A percentile compares a stretch with the other conserved stretches of the same genome.
Evolutionary conservation across 2,113 vertebrate genomes (phyloP).

Genomic region (Oxyura jamaicensis): DNA sequence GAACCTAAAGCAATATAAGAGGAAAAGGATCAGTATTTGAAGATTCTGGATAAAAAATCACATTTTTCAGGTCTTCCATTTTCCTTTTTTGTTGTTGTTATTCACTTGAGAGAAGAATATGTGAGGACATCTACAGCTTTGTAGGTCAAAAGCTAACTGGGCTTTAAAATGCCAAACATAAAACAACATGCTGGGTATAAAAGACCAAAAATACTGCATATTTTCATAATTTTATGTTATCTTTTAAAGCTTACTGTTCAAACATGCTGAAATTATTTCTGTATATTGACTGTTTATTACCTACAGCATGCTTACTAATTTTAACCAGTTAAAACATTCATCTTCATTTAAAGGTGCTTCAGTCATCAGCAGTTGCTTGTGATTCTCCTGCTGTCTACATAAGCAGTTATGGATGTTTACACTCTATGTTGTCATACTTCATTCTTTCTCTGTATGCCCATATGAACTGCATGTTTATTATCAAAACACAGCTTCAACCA

Average conservation of each 20-base stretch:
- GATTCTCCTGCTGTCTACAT: background rate
- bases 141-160: background rate
- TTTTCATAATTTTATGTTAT: background rate
- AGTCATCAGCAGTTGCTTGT: background rate
- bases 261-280: background rate
- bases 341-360: background rate
- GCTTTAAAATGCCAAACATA: background rate
- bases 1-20: background rate
- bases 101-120: background rate
- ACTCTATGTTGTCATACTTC: background rate
- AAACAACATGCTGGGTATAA: background rate
- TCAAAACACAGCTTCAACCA: slow-evolving; percentile 37
- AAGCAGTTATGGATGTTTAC: slow-evolving; percentile 31
- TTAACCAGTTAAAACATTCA: background rate
- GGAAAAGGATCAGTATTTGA: background rate
- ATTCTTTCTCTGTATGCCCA: background rate
- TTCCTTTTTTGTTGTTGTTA: background rate
- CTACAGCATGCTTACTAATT: background rate
- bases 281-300: background rate
- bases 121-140: background rate
- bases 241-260: background rate
- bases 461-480: slow-evolving; percentile 26
- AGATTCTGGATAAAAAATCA: background rate
- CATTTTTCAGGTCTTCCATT: background rate
- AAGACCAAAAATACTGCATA: background rate